phyloP scores from a whole-genome alignment of 2,113 vertebrate genomes.

The Smithornis capensis region DNA sequence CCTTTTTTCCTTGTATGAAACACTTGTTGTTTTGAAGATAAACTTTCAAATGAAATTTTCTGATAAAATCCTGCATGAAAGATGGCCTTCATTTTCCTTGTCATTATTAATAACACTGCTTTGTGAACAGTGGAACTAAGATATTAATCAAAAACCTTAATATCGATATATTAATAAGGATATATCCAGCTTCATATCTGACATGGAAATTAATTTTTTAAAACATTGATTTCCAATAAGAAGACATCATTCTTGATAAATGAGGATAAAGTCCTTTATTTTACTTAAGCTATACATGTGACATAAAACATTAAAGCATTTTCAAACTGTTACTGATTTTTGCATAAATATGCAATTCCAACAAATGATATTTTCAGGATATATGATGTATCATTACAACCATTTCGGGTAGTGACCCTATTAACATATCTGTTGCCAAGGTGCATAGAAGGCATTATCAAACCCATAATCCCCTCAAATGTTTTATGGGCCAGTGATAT shows the following conservation, averaged over 20 bases:
- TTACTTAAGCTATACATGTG: neutral
- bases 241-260: neutral
- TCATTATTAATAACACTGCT: neutral
- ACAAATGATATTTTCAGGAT: neutral
- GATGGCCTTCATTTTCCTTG: neutral
- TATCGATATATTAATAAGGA: neutral
- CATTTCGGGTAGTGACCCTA: neutral
- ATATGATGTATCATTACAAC: neutral
- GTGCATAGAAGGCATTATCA: neutral
- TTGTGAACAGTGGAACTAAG: neutral
- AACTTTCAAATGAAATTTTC: neutral
- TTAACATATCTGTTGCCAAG: neutral
- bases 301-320: conserved; percentile 16
- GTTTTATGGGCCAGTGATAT: neutral
- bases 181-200: neutral
- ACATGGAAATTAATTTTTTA: neutral
- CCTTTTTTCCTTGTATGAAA: neutral
- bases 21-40: neutral
- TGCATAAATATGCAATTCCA: neutral
- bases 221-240: neutral
- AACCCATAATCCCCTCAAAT: neutral
- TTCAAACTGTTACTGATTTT: conserved; percentile 10
- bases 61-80: neutral
- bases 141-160: neutral
- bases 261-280: conserved; percentile 23